A percentile compares a stretch with the other conserved stretches of the same genome.
Conservation (phyloP, 2,113 vertebrate genomes). For the Climacteris rufus region DNA sequence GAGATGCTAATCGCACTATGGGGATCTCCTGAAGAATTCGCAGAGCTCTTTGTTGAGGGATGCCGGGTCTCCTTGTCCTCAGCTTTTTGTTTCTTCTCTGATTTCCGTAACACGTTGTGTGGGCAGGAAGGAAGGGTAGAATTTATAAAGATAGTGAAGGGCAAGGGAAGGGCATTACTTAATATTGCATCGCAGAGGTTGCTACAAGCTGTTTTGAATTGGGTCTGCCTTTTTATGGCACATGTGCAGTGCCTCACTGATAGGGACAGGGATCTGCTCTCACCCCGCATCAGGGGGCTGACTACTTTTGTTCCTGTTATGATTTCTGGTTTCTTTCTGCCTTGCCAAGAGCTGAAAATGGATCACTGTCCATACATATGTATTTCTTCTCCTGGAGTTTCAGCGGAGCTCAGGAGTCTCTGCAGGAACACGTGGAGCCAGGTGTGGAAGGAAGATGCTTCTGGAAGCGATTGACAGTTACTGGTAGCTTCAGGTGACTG, state of each 20-base stretch:
- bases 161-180: neutral
- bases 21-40: slow-evolving; percentile 35
- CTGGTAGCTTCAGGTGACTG: neutral
- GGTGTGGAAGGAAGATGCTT: neutral
- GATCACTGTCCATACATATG: neutral
- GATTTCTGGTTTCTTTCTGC: neutral
- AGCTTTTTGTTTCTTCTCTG: slow-evolving; percentile 3
- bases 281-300: neutral
- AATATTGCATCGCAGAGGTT: neutral
- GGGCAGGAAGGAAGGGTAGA: neutral
- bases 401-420: neutral
- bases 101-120: neutral
- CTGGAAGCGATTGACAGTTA: neutral
- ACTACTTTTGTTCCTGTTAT: neutral
- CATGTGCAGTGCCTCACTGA: neutral
- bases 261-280: neutral
- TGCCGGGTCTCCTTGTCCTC: neutral
- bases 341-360: neutral
- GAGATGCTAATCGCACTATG: slow-evolving; percentile 28
- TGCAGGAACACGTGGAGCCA: neutral
- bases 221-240: neutral
- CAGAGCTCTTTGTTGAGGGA: neutral
- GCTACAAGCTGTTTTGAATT: neutral
- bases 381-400: neutral
- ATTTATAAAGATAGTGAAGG: slow-evolving; percentile 43